phyloP scores from a whole-genome alignment of 2,797 vertebrate genomes.

The Neosilurus mollespiculum region DNA sequence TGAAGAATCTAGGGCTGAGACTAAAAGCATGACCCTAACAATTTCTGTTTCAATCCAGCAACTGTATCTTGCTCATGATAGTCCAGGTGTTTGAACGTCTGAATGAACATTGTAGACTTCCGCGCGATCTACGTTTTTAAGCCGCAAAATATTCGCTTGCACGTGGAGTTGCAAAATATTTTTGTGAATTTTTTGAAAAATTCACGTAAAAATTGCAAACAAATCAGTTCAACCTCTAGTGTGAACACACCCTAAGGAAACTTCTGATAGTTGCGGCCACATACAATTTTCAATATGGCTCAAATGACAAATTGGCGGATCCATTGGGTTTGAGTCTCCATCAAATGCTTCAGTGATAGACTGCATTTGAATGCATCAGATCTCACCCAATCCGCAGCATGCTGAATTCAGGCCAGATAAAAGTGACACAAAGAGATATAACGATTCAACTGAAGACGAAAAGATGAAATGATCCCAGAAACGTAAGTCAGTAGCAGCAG shows the following conservation, averaged over 20 bases:
- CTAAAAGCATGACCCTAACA: not conserved
- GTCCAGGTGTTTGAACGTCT: not conserved
- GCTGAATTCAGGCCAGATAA: not conserved
- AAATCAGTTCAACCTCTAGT: too few species aligned
- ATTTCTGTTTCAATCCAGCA: not conserved
- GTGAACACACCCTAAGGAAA: not conserved
- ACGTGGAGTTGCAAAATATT: too few species aligned
- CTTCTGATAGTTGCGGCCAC: not conserved
- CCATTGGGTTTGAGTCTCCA: not conserved
- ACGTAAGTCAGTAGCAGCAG: not conserved
- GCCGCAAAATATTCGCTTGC: too few species aligned
- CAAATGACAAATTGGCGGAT: not conserved
- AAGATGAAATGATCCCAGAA: slow-evolving; percentile 18
- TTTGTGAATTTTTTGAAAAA: too few species aligned
- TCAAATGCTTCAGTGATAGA: not conserved
- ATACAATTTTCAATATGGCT: not conserved
- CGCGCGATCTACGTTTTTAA: too few species aligned
- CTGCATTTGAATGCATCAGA: not conserved
- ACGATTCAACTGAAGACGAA: not conserved
- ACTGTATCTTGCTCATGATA: not conserved
- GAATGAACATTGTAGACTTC: not conserved
- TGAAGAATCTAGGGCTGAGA: too few species aligned
- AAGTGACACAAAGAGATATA: slow-evolving; percentile 1
- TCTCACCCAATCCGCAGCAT: not conserved
- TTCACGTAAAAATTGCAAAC: too few species aligned